These are phyloP conservation scores for Gambusia holbrooki DNA, from an alignment of 2,113 vertebrate species.

Conservation along the genomic window DNA sequence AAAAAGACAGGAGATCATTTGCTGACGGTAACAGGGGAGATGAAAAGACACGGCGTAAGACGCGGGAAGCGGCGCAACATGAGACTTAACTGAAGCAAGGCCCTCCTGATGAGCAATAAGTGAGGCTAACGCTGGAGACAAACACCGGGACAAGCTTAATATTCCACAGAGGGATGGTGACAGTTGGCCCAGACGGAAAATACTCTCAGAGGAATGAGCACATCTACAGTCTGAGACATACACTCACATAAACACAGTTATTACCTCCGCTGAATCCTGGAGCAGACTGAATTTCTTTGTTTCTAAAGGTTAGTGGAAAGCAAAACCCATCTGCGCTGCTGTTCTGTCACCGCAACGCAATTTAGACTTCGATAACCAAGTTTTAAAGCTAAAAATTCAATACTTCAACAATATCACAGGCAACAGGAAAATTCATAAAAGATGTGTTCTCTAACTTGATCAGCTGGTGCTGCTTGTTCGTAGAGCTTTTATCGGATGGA, in stretches of 20 bases:
- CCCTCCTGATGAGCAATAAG: constrained; percentile 49
- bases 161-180: constrained; percentile 40
- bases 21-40: not conserved
- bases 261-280: constrained; percentile 21
- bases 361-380: constrained; percentile 29
- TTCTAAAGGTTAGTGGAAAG: constrained; percentile 50
- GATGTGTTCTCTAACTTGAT: not conserved
- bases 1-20: constrained; percentile 9
- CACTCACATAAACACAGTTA: constrained; percentile 16
- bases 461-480: constrained; percentile 5
- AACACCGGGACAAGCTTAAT: constrained; percentile 24
- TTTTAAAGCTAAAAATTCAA: constrained; percentile 43
- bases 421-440: constrained; percentile 23
- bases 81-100: constrained; percentile 30
- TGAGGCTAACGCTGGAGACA: constrained; percentile 22
- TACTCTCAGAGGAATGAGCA: constrained; percentile 26
- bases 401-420: constrained; percentile 7
- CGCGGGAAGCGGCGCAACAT: constrained; percentile 4
- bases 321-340: constrained; percentile 18
- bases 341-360: constrained; percentile 11
- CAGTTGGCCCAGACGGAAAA: constrained; percentile 48
- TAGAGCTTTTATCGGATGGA: not conserved
- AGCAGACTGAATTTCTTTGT: constrained; percentile 22
- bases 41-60: not conserved
- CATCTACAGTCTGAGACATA: constrained; percentile 26